Base-by-base conservation (phyloP, 2,113 vertebrate species). In the Lophius piscatorius region DNA sequence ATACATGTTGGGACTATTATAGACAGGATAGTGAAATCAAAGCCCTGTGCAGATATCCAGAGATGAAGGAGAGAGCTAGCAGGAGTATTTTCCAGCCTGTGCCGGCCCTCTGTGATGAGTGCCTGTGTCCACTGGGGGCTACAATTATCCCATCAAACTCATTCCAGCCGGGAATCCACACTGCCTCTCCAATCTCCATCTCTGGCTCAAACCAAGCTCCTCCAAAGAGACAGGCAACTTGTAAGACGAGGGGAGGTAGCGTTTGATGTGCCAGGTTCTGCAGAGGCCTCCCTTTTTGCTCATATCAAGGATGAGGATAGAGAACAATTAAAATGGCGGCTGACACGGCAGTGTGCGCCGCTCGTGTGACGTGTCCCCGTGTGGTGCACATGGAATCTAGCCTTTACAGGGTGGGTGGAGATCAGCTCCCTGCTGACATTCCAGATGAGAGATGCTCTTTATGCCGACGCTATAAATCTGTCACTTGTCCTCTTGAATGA, bases 131-230 rank as follows among this genome's bases (percentile, higher is more conserved):
- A 91, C 90, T 90, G 90, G 89, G 88, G 89, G 90, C 91, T 91
- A 91, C 91, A 92, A 92, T 92, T 92, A 92, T 86, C 78, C 87
- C 88, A 90, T 90, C 89, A 91, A 87, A 90, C 87, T 89, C 86
- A 90, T 92, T 88, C 77, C 73, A 87, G 87, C 62, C 36, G 41
- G 78, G 85, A 82, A 84, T 82, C 74, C 65, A 64, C 78, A 49
- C 55, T 38, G 50, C 71, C 81, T 74, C 76, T 74, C 81, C 81
- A 55, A 78, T 83, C 78, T 68, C 76, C 70, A 71, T 80, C 42
- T 61, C 78, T 63, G 69, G 71, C 81, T 87, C 81, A 86, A 65
- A 3, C 58, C 63, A 86, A 87, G 81, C 76, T 85, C 74, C 85
- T 86, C 86, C 78, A 80, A 87, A 89, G 84, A 91, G 88, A 89